These are phyloP conservation scores for Camponotus fellah DNA, from an alignment of 2,888 invertebrate species.

Conservation along the genomic window DNA sequence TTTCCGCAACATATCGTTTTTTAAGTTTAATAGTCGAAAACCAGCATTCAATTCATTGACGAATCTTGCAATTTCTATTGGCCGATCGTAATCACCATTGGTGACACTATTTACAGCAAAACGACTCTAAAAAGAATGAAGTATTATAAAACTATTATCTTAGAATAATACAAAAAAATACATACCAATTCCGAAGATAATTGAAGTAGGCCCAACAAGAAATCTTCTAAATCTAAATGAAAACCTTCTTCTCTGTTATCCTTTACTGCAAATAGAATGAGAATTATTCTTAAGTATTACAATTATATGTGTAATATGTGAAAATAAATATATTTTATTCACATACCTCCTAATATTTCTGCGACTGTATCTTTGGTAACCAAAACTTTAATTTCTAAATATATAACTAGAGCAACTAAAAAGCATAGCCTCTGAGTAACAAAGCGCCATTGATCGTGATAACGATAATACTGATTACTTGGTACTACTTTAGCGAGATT, in stretches of 20 bases:
- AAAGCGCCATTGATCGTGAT: conserved; percentile 95
- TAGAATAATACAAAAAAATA: background rate
- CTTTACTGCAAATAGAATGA: conserved; percentile 88
- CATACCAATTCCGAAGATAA: conserved; percentile 94
- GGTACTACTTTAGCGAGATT: conserved; percentile 91
- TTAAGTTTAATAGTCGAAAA: conserved; percentile 95
- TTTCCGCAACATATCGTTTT: conserved; percentile 95
- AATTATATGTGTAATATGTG: conserved; percentile 7
- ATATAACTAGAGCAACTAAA: conserved; percentile 92
- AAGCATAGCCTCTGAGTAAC: conserved; percentile 94
- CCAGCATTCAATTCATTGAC: conserved; percentile 96
- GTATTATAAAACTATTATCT: background rate
- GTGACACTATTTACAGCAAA: conserved; percentile 95
- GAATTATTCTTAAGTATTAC: conserved; percentile 3
- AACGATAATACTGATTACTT: conserved; percentile 93
- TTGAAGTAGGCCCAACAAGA: conserved; percentile 93
- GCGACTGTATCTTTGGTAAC: conserved; percentile 92
- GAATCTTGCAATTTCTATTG: conserved; percentile 94
- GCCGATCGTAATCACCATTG: conserved; percentile 93
- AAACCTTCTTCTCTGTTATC: conserved; percentile 91
- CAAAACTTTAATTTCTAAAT: conserved; percentile 92
- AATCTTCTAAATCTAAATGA: conserved; percentile 96
- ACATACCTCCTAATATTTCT: conserved; percentile 91
- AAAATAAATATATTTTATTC: conserved; percentile 4
- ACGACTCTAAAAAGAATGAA: conserved; percentile 88